Evolutionary conservation across 1,140 invertebrate genomes (phyloP).

Genomic region (Hycleus phaleratus): DNA sequence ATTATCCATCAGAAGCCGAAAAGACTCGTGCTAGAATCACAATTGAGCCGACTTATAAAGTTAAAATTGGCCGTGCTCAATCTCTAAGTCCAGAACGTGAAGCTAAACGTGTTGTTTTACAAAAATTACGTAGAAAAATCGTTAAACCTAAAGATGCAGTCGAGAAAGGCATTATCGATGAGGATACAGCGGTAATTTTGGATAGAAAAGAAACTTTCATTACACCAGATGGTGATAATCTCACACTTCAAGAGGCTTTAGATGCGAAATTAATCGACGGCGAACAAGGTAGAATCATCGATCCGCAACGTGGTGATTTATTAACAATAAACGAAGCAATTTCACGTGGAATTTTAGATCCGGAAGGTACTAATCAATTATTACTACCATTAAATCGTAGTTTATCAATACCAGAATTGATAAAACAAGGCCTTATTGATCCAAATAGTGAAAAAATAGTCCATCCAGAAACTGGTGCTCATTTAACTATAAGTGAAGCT

Average conservation of each 20-base stretch:
- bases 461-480: constrained; percentile 79
- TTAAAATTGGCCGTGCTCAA: constrained; percentile 53
- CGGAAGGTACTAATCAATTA: constrained; percentile 63
- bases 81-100: constrained; percentile 50
- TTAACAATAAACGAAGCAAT: constrained; percentile 79
- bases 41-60: constrained; percentile 60
- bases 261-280: constrained; percentile 66
- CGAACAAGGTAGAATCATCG: constrained; percentile 67
- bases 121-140: constrained; percentile 69
- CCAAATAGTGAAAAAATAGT: constrained; percentile 70
- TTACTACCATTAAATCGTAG: constrained; percentile 74
- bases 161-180: constrained; percentile 65
- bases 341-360: constrained; percentile 74
- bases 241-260: constrained; percentile 70
- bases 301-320: constrained; percentile 70
- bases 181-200: constrained; percentile 62
- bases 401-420: constrained; percentile 71
- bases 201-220: constrained; percentile 49
- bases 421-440: constrained; percentile 77
- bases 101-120: constrained; percentile 62
- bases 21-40: constrained; percentile 51
- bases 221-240: constrained; percentile 49
- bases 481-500: constrained; percentile 69
- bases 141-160: constrained; percentile 63
- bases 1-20: constrained; percentile 46